Percentiles rank a stretch among this genome's conserved stretches.
Conservation (phyloP, 30 jellyfish, hydroid and myxozoan species). For the Nemopilema nomurai region DNA sequence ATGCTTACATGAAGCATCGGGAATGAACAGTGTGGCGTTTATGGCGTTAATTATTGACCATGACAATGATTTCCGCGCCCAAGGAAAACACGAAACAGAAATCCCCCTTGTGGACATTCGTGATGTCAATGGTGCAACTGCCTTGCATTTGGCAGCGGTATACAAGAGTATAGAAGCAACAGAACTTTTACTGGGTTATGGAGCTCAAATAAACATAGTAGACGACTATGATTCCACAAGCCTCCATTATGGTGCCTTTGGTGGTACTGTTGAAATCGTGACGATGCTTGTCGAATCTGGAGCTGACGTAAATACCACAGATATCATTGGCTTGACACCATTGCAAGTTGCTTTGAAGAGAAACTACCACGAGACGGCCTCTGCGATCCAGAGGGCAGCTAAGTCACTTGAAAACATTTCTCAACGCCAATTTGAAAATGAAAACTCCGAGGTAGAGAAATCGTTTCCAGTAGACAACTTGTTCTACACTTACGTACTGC, state of each 20-base stretch:
- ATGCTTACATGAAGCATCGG: constrained; percentile 9
- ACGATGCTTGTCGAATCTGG: constrained; percentile 17
- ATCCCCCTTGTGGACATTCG: not conserved
- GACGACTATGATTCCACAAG: constrained; percentile 39
- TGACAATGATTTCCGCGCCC: not conserved
- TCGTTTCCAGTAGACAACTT: not conserved
- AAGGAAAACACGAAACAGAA: not conserved
- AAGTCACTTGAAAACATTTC: not conserved
- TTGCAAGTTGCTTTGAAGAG: constrained; percentile 9
- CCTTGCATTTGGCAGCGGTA: constrained; percentile 32
- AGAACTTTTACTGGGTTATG: not conserved
- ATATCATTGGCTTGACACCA: constrained; percentile 26
- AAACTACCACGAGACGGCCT: constrained; percentile 19
- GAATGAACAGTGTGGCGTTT: not conserved
- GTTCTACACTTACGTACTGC: constrained; percentile 5
- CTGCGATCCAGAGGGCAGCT: constrained; percentile 23
- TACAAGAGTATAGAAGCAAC: not conserved
- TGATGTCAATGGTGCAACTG: constrained; percentile 29
- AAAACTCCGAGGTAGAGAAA: not conserved
- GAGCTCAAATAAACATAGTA: constrained; percentile 13
- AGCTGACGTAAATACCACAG: not conserved
- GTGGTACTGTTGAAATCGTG: constrained; percentile 34
- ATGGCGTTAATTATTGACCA: not conserved
- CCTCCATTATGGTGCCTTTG: constrained; percentile 45
- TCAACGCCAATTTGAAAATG: not conserved